Evolutionary conservation across 2,113 vertebrate species (phyloP).

Genomic region (Amazona vittata): DNA sequence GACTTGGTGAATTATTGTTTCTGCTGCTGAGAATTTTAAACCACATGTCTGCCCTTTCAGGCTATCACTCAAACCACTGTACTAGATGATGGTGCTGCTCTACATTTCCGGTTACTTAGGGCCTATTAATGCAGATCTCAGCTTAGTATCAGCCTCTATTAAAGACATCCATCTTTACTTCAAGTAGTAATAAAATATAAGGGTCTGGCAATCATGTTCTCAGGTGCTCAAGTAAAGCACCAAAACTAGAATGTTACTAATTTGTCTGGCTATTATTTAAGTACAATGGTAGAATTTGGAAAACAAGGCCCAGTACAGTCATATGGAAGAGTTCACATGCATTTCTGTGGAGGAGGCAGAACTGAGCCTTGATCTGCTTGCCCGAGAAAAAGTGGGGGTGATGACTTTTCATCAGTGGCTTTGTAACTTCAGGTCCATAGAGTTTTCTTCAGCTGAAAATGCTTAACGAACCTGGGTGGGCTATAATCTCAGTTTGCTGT

Average conservation of each 20-base stretch:
- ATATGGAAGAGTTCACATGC: background rate
- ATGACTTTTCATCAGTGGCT: background rate
- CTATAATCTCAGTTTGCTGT: background rate
- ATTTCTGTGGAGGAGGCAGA: background rate
- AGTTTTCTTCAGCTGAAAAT: slow-evolving; percentile 17
- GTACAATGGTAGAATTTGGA: background rate
- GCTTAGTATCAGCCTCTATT: background rate
- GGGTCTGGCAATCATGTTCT: background rate
- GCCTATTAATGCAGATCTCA: background rate
- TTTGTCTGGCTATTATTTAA: background rate
- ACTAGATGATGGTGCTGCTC: fast-evolving
- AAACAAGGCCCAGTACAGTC: background rate
- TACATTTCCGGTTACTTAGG: background rate
- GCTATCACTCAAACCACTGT: background rate
- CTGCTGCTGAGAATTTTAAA: slow-evolving; percentile 1
- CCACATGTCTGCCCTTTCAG: background rate
- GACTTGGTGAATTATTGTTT: background rate
- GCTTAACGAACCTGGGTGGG: background rate
- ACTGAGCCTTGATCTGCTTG: background rate
- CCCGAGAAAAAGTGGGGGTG: background rate
- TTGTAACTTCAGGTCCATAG: background rate
- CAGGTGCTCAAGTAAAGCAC: background rate
- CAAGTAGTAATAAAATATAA: background rate
- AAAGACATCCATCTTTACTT: background rate
- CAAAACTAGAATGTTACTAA: background rate